Evolutionary conservation across 2,888 invertebrate genomes (phyloP).

Genomic region (Hedya salicella): DNA sequence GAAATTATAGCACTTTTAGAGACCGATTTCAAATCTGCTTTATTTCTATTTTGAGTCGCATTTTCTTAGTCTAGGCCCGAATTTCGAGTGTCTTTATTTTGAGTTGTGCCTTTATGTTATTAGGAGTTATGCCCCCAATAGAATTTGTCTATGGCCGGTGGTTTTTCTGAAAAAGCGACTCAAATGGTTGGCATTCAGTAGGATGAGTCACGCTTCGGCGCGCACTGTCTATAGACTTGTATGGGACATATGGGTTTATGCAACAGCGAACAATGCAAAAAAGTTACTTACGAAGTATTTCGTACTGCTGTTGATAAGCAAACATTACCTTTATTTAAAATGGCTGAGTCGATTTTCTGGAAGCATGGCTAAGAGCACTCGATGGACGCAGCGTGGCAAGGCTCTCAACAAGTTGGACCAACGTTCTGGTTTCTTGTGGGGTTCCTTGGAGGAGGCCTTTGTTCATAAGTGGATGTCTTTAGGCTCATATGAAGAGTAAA

Average conservation of each 20-base stretch:
- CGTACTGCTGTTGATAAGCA: too few relatives aligned
- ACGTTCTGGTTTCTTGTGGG: too few relatives aligned
- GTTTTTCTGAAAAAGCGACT: slow-evolving; percentile 72
- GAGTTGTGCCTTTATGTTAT: slow-evolving; percentile 8
- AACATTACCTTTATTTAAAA: too few relatives aligned
- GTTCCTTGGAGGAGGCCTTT: too few relatives aligned
- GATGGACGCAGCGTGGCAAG: too few relatives aligned
- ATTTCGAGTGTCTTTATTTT: not conserved
- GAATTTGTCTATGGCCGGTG: slow-evolving; percentile 72
- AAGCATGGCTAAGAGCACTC: too few relatives aligned
- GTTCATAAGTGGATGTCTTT: too few relatives aligned
- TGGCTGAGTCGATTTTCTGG: too few relatives aligned
- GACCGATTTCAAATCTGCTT: not conserved
- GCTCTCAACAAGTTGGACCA: too few relatives aligned
- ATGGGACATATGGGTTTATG: slow-evolving; percentile 53
- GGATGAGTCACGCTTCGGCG: slow-evolving; percentile 59
- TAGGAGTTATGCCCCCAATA: slow-evolving; percentile 63
- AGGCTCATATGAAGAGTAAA: too few relatives aligned
- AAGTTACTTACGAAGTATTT: too few relatives aligned
- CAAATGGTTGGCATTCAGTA: slow-evolving; percentile 62
- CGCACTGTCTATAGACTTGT: slow-evolving; percentile 54
- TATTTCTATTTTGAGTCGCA: not conserved
- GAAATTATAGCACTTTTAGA: slow-evolving; percentile 55
- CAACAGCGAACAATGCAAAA: slow-evolving; percentile 2
- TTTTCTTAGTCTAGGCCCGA: not conserved